phyloP scores from a whole-genome alignment of 2,888 invertebrate species.

The Hydraecia micacea region DNA sequence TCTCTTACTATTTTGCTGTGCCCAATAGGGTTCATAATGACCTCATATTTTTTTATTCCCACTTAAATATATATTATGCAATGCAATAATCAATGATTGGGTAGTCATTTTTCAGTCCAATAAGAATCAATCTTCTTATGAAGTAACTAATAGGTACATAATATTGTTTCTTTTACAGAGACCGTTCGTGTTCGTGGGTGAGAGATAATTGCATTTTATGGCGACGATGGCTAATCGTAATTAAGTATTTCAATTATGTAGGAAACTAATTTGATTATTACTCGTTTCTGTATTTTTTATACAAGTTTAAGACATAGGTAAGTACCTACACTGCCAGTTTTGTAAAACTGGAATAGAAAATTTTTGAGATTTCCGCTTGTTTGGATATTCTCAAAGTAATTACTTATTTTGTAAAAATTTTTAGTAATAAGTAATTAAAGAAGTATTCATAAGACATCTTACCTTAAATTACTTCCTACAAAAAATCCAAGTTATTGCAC shows the following conservation, averaged over 20 bases:
- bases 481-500: conserved; percentile 88
- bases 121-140: background rate
- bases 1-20: too few species aligned
- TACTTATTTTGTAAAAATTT: background rate
- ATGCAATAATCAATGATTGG: background rate
- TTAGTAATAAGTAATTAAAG: background rate
- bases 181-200: conserved; percentile 79
- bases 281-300: background rate
- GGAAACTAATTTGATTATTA: background rate
- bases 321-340: background rate
- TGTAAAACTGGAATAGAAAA: background rate
- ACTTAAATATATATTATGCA: background rate
- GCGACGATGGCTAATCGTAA: background rate
- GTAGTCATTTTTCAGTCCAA: background rate
- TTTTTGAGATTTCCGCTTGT: background rate
- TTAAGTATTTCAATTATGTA: background rate
- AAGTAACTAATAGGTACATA: background rate
- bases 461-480: conserved; percentile 81
- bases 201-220: background rate
- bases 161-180: conserved; percentile 77
- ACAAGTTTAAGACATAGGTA: background rate
- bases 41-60: background rate
- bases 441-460: conserved; percentile 60
- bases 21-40: background rate
- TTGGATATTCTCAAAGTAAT: background rate